Base-by-base conservation (phyloP, 2,888 invertebrate species). In the Aphrophora alni region DNA sequence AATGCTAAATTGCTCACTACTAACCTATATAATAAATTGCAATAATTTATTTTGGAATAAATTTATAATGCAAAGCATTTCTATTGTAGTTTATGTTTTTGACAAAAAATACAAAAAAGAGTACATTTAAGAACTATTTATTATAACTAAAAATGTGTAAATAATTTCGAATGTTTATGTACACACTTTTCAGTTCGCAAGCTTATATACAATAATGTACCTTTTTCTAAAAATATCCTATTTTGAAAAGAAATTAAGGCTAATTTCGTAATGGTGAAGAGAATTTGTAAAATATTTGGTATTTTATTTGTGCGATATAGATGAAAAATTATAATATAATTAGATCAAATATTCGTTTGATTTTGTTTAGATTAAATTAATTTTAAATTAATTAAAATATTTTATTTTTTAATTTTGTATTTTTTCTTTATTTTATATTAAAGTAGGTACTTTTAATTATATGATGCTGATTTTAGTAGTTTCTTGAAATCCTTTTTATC, bases 331-430 rank as follows among this genome's bases (percentile, higher is more conserved):
- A 59, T 21, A 59, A 12, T 59, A 59, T 59, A 59, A 5, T n/a
- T 59, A 59, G 59, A 21, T 21, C 33, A 21, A 59, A 59, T 59
- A 59, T 21, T 59, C 59, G 21, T 14, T 14, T 44, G 44, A 14
- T 44, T 59, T 59, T 59, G 21, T 59, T 5, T 33, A 33, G 59
- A 8, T 59, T 59, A 14, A 4, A 44, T 14, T 44, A 44, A 59
- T n/a, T 59, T 59, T 7, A 4, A 59, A 21, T 59, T 59, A 59
- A 59, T 59, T 59, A 59, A 59, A 59, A 59, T 59, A 59, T 59
- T 59, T 59, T 59, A 59, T 59, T 59, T 59, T 59, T 59, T 59
- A 59, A 59, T 59, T 59, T 59, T 59, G 59, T 59, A 59, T 59
- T 59, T 59, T 33, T 44, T 44, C 8, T 44, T 59, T 59, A 59